A percentile compares a stretch with the other conserved stretches of the same genome.
Evolutionary conservation across 2,888 invertebrate species (phyloP).

Genomic region (Habroteleia sp.): DNA sequence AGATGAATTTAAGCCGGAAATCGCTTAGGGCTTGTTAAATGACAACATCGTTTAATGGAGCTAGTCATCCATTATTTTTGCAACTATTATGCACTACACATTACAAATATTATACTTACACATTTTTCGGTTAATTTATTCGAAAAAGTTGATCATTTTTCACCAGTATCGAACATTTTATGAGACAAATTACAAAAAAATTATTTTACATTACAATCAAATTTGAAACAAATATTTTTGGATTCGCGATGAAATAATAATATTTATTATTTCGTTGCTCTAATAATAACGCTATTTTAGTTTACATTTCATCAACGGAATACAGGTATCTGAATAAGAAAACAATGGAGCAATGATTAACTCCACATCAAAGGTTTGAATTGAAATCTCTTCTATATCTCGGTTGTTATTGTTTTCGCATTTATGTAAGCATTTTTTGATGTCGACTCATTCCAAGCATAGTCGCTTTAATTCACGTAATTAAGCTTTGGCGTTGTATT

Average conservation of each 20-base stretch:
- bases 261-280: no score
- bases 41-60: conserved; percentile 60
- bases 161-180: no score
- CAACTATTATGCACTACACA: conserved; percentile 8
- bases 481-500: conserved; percentile 36
- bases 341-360: not conserved
- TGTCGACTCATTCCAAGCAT: conserved; percentile 9
- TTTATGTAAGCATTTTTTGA: conserved; percentile 17
- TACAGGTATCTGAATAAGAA: not conserved
- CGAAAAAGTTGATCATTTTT: no score
- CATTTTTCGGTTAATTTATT: no score
- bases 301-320: no score
- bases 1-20: conserved; percentile 70
- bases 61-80: conserved; percentile 16
- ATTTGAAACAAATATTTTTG: no score
- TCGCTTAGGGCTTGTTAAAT: conserved; percentile 67
- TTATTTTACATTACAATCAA: no score
- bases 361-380: not conserved
- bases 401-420: not conserved
- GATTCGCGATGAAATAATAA: no score
- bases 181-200: no score
- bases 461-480: conserved; percentile 33
- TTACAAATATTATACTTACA: no score
- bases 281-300: no score
- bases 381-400: not conserved